phyloP scores from a whole-genome alignment of 2,797 vertebrate genomes.

The Lates japonicus region DNA sequence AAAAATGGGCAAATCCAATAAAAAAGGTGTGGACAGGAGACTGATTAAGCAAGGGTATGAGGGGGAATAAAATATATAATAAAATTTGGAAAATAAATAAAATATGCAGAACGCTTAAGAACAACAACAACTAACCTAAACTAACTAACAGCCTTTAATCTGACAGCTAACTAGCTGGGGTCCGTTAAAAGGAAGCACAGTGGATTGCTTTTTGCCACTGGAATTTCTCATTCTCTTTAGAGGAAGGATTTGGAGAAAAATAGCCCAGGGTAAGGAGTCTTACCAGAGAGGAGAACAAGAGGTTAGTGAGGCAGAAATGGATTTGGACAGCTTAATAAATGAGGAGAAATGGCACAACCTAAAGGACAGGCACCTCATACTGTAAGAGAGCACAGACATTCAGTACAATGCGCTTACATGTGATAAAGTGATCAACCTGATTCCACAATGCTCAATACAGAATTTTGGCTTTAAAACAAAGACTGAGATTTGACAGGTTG shows the following conservation, averaged over 20 bases:
- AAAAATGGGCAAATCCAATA: conserved; percentile 16
- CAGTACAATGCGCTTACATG: background rate
- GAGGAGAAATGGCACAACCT: conserved; percentile 49
- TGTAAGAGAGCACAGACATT: background rate
- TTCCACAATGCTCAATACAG: background rate
- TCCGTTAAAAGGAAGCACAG: conserved; percentile 70
- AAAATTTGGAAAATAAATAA: background rate
- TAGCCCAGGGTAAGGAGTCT: conserved; percentile 81
- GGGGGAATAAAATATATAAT: conserved; percentile 20
- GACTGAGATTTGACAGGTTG: background rate
- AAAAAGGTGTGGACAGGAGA: conserved; percentile 33
- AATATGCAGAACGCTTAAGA: conserved; percentile 47
- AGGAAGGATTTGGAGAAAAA: conserved; percentile 81
- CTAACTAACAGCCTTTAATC: conserved; percentile 79
- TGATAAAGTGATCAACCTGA: background rate
- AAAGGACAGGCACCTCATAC: conserved; percentile 11
- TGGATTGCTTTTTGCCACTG: conserved; percentile 85
- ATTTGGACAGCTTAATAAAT: conserved; percentile 71
- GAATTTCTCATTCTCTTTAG: conserved; percentile 86
- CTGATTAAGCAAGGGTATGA: conserved; percentile 10
- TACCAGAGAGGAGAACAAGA: conserved; percentile 79
- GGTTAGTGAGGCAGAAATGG: conserved; percentile 69
- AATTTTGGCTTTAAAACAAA: background rate
- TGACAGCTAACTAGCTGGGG: conserved; percentile 80
- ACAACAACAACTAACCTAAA: conserved; percentile 69